Conservation (phyloP, 2,888 invertebrate genomes). For the Drosophila pegasa region DNA sequence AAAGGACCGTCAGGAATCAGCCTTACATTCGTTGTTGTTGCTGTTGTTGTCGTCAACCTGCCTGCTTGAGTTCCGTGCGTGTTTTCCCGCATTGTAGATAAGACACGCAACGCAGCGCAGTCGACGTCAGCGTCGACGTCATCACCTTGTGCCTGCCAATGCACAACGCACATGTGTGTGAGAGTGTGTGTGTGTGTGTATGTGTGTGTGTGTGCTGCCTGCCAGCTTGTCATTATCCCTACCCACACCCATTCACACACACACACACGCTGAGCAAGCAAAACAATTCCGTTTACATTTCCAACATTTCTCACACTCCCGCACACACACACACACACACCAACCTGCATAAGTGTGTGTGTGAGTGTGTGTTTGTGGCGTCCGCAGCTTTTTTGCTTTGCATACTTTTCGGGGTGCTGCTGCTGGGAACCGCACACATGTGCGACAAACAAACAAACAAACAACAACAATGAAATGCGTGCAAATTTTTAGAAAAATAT, state of each 20-base stretch:
- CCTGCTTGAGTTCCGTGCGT: conserved; percentile 71
- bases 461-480: conserved; percentile 73
- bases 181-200: conserved; percentile 18
- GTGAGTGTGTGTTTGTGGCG: conserved; percentile 48
- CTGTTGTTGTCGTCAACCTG: conserved; percentile 49
- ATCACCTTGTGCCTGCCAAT: conserved; percentile 65
- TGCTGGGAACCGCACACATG: conserved; percentile 74
- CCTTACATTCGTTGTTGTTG: conserved; percentile 17
- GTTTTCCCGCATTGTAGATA: conserved; percentile 77
- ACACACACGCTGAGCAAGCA: conserved; percentile 66
- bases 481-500: conserved; percentile 80
- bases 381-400: conserved; percentile 64
- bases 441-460: conserved; percentile 69
- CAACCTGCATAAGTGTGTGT: not conserved
- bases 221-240: conserved; percentile 77
- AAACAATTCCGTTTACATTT: conserved; percentile 80
- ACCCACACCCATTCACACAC: conserved; percentile 39
- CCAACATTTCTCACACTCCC: conserved; percentile 57
- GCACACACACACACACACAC: conserved; percentile 8
- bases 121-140: conserved; percentile 49
- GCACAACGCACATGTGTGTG: conserved; percentile 25
- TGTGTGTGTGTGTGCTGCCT: conserved; percentile 16
- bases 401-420: conserved; percentile 68
- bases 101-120: conserved; percentile 74
- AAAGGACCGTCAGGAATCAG: conserved; percentile 30